Percentiles rank a stretch among this genome's conserved stretches.
phyloP scores from a whole-genome alignment of 2,888 invertebrate genomes.

The Thalpophila matura region DNA sequence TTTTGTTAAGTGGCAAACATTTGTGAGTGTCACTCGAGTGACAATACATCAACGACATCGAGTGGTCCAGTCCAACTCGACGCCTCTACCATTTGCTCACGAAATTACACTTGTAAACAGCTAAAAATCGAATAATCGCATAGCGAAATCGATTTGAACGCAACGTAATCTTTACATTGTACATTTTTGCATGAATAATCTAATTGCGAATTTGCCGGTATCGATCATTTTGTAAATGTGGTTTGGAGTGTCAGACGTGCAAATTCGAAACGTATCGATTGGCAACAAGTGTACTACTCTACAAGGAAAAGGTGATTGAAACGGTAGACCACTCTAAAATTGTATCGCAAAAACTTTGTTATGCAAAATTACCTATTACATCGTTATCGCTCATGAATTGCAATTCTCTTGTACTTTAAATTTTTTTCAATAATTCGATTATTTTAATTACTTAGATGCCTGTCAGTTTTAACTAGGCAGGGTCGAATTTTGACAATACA shows the following conservation, averaged over 20 bases:
- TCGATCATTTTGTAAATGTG: slow-evolving; percentile 38
- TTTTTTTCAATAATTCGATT: slow-evolving; percentile 19
- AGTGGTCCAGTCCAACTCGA: slow-evolving; percentile 72
- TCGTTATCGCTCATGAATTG: slow-evolving; percentile 57
- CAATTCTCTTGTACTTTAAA: slow-evolving; percentile 33
- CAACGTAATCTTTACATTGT: slow-evolving; percentile 28
- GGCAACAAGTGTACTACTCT: slow-evolving; percentile 40
- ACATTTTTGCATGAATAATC: slow-evolving; percentile 45
- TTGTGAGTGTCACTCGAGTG: slow-evolving; percentile 82
- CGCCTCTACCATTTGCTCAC: slow-evolving; percentile 70
- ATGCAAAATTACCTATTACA: slow-evolving; percentile 57
- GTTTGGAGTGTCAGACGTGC: slow-evolving; percentile 41
- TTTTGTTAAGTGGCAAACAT: slow-evolving; percentile 83
- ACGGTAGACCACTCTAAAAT: slow-evolving; percentile 40
- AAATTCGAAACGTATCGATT: slow-evolving; percentile 55
- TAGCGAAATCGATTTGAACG: slow-evolving; percentile 37
- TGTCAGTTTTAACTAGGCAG: not conserved
- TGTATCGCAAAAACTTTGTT: slow-evolving; percentile 50
- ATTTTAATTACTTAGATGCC: slow-evolving; percentile 27
- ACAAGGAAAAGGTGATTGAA: slow-evolving; percentile 51
- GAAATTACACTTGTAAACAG: slow-evolving; percentile 28
- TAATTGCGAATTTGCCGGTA: slow-evolving; percentile 34
- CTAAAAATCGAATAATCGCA: slow-evolving; percentile 34
- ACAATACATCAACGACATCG: slow-evolving; percentile 80
- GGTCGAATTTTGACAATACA: not conserved